These are phyloP conservation scores for Alloplasta piceator DNA, from an alignment of 2,888 invertebrate genomes.

Conservation along the genomic window DNA sequence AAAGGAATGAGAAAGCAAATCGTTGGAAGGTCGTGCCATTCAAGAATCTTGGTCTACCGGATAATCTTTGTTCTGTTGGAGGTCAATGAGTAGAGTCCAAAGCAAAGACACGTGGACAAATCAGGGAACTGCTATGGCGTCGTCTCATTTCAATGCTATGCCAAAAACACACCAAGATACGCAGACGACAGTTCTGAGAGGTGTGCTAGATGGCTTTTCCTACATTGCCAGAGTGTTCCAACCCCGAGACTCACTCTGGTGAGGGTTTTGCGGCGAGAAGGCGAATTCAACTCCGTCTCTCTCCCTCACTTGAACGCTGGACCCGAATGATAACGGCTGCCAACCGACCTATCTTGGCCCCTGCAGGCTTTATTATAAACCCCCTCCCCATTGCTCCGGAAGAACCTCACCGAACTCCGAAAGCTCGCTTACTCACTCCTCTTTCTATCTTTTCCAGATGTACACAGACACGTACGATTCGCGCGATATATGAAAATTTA, in stretches of 20 bases:
- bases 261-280: constrained; percentile 78
- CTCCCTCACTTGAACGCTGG: constrained; percentile 76
- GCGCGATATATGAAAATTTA: constrained; percentile 42
- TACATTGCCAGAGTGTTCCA: constrained; percentile 53
- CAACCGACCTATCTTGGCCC: constrained; percentile 81
- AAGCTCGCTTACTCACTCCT: constrained; percentile 28
- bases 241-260: constrained; percentile 57
- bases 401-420: constrained; percentile 64
- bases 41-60: constrained; percentile 22
- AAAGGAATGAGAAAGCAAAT: constrained; percentile 36
- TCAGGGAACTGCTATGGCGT: constrained; percentile 46
- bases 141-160: constrained; percentile 58
- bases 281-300: constrained; percentile 41
- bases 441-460: constrained; percentile 41
- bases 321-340: constrained; percentile 81
- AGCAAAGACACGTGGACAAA: constrained; percentile 49
- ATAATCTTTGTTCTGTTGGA: constrained; percentile 57
- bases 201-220: constrained; percentile 26
- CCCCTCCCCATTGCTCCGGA: constrained; percentile 66
- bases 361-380: constrained; percentile 83
- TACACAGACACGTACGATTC: constrained; percentile 45
- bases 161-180: constrained; percentile 39
- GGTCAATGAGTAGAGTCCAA: constrained; percentile 24
- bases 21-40: constrained; percentile 44
- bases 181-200: constrained; percentile 18